Conservation (phyloP, 2,888 invertebrate species). For the Molorchus minor region DNA sequence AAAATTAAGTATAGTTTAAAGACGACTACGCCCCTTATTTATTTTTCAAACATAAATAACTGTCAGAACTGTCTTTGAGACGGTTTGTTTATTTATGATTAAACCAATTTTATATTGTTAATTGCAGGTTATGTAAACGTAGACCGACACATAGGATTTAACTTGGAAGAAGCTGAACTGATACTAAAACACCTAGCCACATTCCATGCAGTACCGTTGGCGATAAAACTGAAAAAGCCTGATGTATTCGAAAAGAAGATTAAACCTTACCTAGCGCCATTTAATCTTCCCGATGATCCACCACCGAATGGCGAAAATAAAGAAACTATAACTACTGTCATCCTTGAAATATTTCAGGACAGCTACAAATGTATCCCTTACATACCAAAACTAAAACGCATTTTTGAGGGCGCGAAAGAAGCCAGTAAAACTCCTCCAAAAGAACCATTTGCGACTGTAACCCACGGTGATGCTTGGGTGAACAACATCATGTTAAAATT, state of each 20-base stretch:
- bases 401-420: conserved; percentile 25
- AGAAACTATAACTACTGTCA: neutral
- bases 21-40: too few relatives aligned
- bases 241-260: conserved; percentile 53
- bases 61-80: too few relatives aligned
- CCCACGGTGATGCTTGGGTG: conserved; percentile 60
- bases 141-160: conserved; percentile 61
- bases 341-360: conserved; percentile 26
- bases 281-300: neutral
- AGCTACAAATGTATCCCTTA: conserved; percentile 24
- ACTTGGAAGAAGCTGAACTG: conserved; percentile 61
- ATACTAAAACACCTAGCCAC: conserved; percentile 62
- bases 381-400: conserved; percentile 15
- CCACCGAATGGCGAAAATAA: neutral
- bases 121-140: conserved; percentile 60
- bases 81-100: too few relatives aligned
- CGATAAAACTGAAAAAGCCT: conserved; percentile 61
- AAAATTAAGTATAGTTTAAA: too few relatives aligned
- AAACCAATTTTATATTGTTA: too few relatives aligned
- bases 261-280: conserved; percentile 40
- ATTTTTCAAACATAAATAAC: too few relatives aligned
- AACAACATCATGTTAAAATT: conserved; percentile 67
- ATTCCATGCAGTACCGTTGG: conserved; percentile 66
- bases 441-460: conserved; percentile 65
- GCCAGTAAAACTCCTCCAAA: neutral